Conservation (phyloP, 2,797 vertebrate genomes). For the Ciconia nigra region DNA sequence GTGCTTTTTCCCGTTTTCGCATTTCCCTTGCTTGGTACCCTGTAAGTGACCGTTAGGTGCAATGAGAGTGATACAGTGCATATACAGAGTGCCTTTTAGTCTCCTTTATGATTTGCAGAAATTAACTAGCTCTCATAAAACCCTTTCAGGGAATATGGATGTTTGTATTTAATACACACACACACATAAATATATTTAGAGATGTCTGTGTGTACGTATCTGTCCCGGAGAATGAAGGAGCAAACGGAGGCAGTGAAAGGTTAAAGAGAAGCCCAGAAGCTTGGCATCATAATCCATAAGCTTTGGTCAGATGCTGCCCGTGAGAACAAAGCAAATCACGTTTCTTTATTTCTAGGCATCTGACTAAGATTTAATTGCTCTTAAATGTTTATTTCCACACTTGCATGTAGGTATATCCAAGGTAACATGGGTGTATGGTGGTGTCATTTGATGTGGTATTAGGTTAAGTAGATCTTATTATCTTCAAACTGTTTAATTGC, state of each 20-base stretch:
- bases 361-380: constrained; percentile 34
- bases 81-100: background rate
- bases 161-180: background rate
- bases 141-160: background rate
- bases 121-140: background rate
- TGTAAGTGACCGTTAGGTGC: background rate
- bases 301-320: background rate
- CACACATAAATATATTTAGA: background rate
- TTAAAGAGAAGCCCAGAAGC: background rate
- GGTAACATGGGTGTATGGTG: background rate
- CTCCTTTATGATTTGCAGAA: background rate
- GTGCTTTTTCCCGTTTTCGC: background rate
- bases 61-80: background rate
- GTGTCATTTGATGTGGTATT: background rate
- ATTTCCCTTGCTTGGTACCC: background rate
- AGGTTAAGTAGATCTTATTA: background rate
- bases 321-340: background rate
- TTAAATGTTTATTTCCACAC: background rate
- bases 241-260: background rate
- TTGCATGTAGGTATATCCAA: background rate
- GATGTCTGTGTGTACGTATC: rapidly evolving
- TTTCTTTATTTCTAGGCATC: background rate
- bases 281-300: background rate
- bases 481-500: constrained; percentile 24
- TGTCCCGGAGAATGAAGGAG: background rate